A percentile compares a stretch with the other conserved stretches of the same genome.
These are phyloP conservation scores for Bothrops alternatus DNA, from an alignment of 2,797 vertebrate species.

Conservation along the genomic window DNA sequence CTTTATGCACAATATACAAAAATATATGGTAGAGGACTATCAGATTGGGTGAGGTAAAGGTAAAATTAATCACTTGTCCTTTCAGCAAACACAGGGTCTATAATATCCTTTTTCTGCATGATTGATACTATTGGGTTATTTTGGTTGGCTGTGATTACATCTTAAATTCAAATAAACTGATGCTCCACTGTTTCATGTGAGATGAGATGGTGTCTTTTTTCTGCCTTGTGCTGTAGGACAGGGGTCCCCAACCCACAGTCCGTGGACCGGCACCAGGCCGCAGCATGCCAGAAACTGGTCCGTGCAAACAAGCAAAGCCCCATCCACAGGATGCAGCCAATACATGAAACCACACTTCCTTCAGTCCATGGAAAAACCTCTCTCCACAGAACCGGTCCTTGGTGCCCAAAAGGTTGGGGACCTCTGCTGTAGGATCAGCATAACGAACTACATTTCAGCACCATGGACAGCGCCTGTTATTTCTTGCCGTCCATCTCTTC, in stretches of 20 bases:
- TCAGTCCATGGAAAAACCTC: too few relatives aligned
- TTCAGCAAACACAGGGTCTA: background rate
- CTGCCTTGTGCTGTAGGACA: background rate
- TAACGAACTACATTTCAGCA: background rate
- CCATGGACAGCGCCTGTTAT: background rate
- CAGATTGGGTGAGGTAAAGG: background rate
- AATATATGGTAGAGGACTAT: background rate
- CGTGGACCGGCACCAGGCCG: too few relatives aligned
- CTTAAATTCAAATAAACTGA: background rate
- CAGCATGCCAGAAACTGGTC: too few relatives aligned
- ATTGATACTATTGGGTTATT: background rate
- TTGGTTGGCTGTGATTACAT: background rate
- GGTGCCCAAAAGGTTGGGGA: too few relatives aligned
- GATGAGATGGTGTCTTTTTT: background rate
- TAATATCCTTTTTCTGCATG: background rate
- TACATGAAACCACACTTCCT: too few relatives aligned
- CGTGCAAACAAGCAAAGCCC: too few relatives aligned
- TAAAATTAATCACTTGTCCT: background rate
- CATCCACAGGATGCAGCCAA: too few relatives aligned
- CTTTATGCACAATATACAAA: background rate
- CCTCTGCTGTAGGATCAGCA: background rate
- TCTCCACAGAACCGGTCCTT: too few relatives aligned
- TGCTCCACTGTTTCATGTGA: background rate
- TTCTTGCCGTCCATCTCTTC: conserved; percentile 5
- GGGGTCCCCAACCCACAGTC: too few relatives aligned